Base-by-base conservation (phyloP, 2,113 vertebrate genomes). In the Lycaon pictus region DNA sequence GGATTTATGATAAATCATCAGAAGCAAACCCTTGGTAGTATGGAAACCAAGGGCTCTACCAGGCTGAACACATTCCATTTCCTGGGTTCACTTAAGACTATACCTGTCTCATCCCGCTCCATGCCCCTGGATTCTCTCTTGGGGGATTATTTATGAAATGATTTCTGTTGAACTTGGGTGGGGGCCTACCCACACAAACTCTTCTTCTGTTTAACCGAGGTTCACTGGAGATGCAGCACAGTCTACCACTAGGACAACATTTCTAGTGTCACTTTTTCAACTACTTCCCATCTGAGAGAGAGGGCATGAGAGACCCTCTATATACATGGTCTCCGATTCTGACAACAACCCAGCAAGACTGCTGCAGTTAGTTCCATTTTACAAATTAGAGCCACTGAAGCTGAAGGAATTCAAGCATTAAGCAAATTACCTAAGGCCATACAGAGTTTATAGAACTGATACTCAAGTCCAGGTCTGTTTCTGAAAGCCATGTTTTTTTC, bases 401-500 rank as follows among this genome's bases (percentile, higher is more conserved):
- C 32, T 88, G 43, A 93, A 63, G 87, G 53, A 77, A 6, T 35
- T 86, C 60, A 67, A 82, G 27, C 43, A 58, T 25, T 13, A 96
- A 93, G 37, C 74, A 74, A 88, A 79, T 37, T 55, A 35, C 4
- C 84, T 74, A 81, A 71, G 35, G 62, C 37, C 56, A 81, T 20
- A 29, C 2, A n/a, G 58, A 65, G 60, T 86, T 83, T 79, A 81
- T 32, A 32, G 48, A 93, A 90, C 8, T 19, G 19, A 19, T 17
- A 63, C 60, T 83, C 60, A 82, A 80, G 71, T n/a, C 29, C 25
- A 87, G 7, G 51, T 20, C 55, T 43, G 29, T 88, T 37, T 94
- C 69, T 25, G 81, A 90, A 92, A 95, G 63, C 13, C 63, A 89
- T 48, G 23, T 84, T 93, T 87, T 63, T 63, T 51, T 82, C 32